Conservation (phyloP, 2,888 invertebrate species). For the Eilema caniola region DNA sequence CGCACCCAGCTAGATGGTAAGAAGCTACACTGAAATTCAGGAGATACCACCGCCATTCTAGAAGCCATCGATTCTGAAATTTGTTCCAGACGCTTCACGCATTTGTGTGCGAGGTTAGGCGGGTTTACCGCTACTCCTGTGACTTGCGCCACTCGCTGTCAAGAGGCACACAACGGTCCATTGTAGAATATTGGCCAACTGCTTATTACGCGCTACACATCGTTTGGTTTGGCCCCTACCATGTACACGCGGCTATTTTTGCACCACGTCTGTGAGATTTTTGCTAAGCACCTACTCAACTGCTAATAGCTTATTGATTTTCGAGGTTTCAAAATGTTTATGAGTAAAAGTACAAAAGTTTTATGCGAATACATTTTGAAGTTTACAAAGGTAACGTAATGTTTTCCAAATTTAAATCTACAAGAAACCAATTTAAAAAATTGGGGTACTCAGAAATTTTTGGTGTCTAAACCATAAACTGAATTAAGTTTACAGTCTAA, state of each 20-base stretch:
- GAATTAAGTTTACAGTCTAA: too few species aligned
- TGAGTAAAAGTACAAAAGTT: neutral
- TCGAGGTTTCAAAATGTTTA: neutral
- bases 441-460: too few species aligned
- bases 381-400: neutral
- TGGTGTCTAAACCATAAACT: too few species aligned
- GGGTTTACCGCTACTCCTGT: neutral
- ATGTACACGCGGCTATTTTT: constrained; percentile 33
- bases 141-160: constrained; percentile 13
- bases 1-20: too few species aligned
- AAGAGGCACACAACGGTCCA: constrained; percentile 33
- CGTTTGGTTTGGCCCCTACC: constrained; percentile 32
- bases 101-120: too few species aligned
- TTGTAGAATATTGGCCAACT: constrained; percentile 50
- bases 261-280: constrained; percentile 32
- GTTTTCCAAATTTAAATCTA: neutral
- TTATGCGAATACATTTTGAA: too few species aligned
- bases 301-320: neutral
- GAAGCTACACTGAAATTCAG: neutral
- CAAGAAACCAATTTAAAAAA: neutral
- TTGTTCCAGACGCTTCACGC: neutral
- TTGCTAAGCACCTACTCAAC: constrained; percentile 18
- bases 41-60: neutral
- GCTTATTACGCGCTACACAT: constrained; percentile 37
- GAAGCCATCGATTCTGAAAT: neutral